These are phyloP conservation scores for Ciconia maguari DNA, from an alignment of 2,113 vertebrate genomes.

Conservation along the genomic window DNA sequence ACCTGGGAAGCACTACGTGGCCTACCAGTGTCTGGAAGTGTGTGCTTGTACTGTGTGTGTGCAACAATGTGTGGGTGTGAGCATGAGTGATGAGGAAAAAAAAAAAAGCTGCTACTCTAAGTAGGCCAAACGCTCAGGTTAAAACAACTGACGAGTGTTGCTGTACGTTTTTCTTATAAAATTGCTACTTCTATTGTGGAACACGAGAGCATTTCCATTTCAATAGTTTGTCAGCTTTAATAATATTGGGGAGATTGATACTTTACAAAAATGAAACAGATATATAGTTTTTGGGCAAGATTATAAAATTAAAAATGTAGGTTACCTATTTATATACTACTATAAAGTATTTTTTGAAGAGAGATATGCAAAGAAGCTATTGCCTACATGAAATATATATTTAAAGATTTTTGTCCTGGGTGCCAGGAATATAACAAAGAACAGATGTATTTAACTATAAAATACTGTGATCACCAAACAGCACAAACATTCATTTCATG, in stretches of 20 bases:
- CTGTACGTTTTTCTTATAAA: slow-evolving; percentile 54
- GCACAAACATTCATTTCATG: slow-evolving; percentile 76
- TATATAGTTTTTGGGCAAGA: slow-evolving; percentile 71
- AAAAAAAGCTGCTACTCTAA: slow-evolving; percentile 69
- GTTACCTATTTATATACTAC: slow-evolving; percentile 76
- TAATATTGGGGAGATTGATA: slow-evolving; percentile 59
- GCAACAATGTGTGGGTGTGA: slow-evolving; percentile 38
- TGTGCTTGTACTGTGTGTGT: slow-evolving; percentile 40
- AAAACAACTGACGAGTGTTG: slow-evolving; percentile 70
- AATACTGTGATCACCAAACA: slow-evolving; percentile 77
- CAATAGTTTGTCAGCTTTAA: slow-evolving; percentile 72
- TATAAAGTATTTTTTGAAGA: slow-evolving; percentile 80
- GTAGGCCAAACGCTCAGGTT: slow-evolving; percentile 75
- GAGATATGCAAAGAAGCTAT: slow-evolving; percentile 75
- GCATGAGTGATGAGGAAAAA: slow-evolving; percentile 12
- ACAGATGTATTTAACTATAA: slow-evolving; percentile 73
- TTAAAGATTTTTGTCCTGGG: slow-evolving; percentile 74
- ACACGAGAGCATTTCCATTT: slow-evolving; percentile 72
- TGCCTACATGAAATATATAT: slow-evolving; percentile 78
- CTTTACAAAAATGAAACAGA: slow-evolving; percentile 66
- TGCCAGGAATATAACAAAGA: slow-evolving; percentile 72
- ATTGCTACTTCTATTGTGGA: slow-evolving; percentile 63
- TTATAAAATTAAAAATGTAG: slow-evolving; percentile 72
- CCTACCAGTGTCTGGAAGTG: slow-evolving; percentile 67
- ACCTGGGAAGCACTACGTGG: slow-evolving; percentile 75